A percentile compares a stretch with the other conserved stretches of the same genome.
phyloP scores from a whole-genome alignment of 2,113 vertebrate species.

The Chroicocephalus ridibundus region DNA sequence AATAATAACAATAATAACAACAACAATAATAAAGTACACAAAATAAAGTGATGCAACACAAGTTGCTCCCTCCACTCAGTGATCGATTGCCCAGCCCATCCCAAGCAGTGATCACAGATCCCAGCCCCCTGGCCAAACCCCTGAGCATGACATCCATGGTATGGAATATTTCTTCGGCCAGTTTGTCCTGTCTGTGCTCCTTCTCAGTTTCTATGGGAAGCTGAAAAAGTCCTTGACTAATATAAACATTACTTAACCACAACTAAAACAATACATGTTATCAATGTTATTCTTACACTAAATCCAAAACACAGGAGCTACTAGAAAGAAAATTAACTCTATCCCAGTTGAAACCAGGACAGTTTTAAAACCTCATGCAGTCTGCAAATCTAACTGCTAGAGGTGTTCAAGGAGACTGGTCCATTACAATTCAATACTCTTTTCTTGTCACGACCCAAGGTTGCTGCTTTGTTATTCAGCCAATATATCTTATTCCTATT shows the following conservation, averaged over 20 bases:
- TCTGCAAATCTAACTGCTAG: neutral
- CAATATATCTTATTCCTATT: neutral
- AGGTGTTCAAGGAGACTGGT: neutral
- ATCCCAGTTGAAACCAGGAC: neutral
- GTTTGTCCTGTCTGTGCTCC: neutral
- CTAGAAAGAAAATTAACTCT: neutral
- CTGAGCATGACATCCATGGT: neutral
- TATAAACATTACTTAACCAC: neutral
- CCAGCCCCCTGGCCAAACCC: no score
- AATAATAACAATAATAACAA: neutral
- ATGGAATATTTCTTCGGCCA: neutral
- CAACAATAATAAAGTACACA: neutral
- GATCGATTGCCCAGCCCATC: neutral
- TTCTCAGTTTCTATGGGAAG: neutral
- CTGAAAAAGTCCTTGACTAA: neutral
- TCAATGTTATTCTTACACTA: neutral
- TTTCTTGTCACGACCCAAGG: neutral
- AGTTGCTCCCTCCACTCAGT: neutral
- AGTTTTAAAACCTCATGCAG: neutral
- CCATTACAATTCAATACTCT: neutral
- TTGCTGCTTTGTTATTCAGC: constrained; percentile 15
- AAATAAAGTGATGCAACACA: neutral
- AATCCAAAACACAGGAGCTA: neutral
- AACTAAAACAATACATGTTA: neutral
- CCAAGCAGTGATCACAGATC: neutral